These are phyloP conservation scores for Caenorhabditis wallacei DNA, from an alignment of 2,888 invertebrate species.

Conservation along the genomic window DNA sequence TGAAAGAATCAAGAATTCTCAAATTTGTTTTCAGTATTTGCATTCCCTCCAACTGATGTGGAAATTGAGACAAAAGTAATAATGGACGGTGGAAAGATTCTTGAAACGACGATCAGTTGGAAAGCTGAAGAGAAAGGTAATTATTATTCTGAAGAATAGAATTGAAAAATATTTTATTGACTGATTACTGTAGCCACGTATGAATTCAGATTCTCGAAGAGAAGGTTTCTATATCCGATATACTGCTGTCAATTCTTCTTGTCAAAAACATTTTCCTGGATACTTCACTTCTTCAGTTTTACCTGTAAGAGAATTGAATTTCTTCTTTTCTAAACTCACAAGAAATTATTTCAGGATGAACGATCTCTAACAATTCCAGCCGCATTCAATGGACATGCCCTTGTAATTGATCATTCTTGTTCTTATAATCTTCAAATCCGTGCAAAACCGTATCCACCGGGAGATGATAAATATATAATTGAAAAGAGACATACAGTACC, in stretches of 20 bases:
- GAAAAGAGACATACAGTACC: constrained; percentile 70
- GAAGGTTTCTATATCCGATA: constrained; percentile 74
- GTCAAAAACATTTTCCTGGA: constrained; percentile 74
- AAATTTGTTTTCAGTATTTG: constrained; percentile 67
- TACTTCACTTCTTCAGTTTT: constrained; percentile 73
- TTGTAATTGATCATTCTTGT: constrained; percentile 70
- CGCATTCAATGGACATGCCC: constrained; percentile 60
- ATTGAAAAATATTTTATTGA: no score
- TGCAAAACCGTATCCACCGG: constrained; percentile 76
- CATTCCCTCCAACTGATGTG: constrained; percentile 71
- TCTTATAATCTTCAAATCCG: constrained; percentile 71
- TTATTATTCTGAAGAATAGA: not conserved
- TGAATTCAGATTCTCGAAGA: constrained; percentile 68
- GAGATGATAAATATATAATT: constrained; percentile 65
- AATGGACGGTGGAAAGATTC: constrained; percentile 72
- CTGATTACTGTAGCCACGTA: no score
- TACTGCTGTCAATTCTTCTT: constrained; percentile 66
- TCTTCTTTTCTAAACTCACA: not conserved
- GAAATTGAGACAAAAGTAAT: constrained; percentile 67
- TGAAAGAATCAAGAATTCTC: not conserved
- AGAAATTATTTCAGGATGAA: constrained; percentile 61
- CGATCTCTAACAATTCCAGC: constrained; percentile 69
- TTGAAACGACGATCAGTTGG: constrained; percentile 74
- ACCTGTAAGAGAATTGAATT: constrained; percentile 60
- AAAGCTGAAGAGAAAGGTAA: constrained; percentile 67